These are phyloP conservation scores for Cebidichthys violaceus DNA, from an alignment of 2,113 vertebrate genomes.

Conservation along the genomic window DNA sequence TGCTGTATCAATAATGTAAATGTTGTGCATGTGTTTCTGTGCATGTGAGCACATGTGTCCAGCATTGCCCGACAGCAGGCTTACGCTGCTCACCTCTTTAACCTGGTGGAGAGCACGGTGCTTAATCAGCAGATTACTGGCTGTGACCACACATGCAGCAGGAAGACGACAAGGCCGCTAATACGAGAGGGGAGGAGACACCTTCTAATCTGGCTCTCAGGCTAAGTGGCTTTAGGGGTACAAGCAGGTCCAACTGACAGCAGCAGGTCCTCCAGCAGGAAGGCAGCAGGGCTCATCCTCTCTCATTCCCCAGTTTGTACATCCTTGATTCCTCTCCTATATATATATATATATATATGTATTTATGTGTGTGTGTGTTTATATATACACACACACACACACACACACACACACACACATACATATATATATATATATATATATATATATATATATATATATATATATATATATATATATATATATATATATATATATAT, in stretches of 20 bases:
- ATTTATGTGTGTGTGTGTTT: too few species aligned
- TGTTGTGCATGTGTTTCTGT: neutral
- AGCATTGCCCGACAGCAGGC: constrained; percentile 5
- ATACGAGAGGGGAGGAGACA: constrained; percentile 38
- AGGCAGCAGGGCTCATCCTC: constrained; percentile 13
- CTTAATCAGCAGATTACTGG: constrained; percentile 59
- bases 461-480: too few species aligned
- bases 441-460: too few species aligned
- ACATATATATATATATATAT: too few species aligned
- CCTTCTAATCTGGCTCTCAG: constrained; percentile 75
- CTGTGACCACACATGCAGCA: constrained; percentile 43
- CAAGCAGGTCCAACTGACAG: constrained; percentile 19
- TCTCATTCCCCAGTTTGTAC: neutral
- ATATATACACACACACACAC: too few species aligned
- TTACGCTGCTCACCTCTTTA: constrained; percentile 9
- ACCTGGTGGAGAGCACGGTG: constrained; percentile 30
- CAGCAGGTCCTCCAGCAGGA: constrained; percentile 25
- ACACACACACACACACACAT: too few species aligned
- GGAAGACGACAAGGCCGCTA: constrained; percentile 10
- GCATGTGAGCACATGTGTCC: neutral
- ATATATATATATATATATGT: too few species aligned
- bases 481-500: too few species aligned
- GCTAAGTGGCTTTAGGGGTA: constrained; percentile 73
- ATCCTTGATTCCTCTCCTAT: too few species aligned
- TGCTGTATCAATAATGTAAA: neutral